Evolutionary conservation across 2,113 vertebrate genomes (phyloP).

Genomic region (Parus major): DNA sequence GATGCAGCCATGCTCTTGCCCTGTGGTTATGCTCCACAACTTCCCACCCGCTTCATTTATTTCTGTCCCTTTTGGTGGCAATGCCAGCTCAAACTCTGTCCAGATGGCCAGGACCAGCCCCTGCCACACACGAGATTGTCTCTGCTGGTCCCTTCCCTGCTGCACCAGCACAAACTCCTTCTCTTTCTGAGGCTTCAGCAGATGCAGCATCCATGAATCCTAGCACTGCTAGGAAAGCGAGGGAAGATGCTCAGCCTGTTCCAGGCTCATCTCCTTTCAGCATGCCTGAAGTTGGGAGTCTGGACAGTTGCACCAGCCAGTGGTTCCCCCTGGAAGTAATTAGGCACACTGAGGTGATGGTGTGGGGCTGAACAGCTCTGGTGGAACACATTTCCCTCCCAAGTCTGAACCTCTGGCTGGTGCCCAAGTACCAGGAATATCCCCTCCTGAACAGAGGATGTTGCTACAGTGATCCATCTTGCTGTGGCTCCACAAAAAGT

Average conservation of each 20-base stretch:
- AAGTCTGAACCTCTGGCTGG: not conserved
- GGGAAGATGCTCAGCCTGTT: not conserved
- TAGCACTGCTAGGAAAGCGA: not conserved
- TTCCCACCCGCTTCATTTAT: not conserved
- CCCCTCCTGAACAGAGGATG: not conserved
- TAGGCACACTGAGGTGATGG: not conserved
- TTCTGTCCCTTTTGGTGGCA: not conserved
- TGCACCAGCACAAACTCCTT: not conserved
- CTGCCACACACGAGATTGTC: fast-evolving
- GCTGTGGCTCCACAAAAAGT: not conserved
- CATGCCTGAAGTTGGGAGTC: not conserved
- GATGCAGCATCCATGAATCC: not conserved
- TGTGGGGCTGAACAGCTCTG: not conserved
- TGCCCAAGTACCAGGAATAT: not conserved
- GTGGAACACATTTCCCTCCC: not conserved
- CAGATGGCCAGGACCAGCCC: not conserved
- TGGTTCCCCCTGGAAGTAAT: not conserved
- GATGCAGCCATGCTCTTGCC: not conserved
- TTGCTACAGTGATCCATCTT: not conserved
- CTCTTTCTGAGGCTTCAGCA: not conserved
- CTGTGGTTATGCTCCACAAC: conserved; percentile 3
- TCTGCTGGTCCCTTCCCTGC: not conserved
- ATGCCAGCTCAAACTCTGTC: not conserved
- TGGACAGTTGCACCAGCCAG: not conserved
- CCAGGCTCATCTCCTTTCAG: not conserved